These are phyloP conservation scores for Porites lobata DNA, from an alignment of 92 coral and sea anemone species.

Conservation along the genomic window DNA sequence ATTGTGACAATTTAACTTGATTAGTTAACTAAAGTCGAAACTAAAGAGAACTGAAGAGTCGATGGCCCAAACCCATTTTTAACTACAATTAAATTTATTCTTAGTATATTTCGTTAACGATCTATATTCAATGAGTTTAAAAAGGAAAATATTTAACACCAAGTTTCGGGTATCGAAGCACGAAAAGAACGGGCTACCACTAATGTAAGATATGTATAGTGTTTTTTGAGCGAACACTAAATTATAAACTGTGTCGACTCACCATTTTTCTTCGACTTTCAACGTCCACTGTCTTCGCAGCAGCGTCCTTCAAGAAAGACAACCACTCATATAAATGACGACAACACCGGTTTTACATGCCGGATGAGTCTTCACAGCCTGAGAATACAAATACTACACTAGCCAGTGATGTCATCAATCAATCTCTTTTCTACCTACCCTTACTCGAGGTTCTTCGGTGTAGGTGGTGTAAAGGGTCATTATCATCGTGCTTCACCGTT, in stretches of 20 bases:
- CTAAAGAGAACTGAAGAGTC: background rate
- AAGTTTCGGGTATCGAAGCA: background rate
- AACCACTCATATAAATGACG: constrained; percentile 11
- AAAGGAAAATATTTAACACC: background rate
- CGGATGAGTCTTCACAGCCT: constrained; percentile 2
- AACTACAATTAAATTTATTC: background rate
- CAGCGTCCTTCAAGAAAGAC: constrained; percentile 40
- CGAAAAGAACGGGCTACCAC: background rate
- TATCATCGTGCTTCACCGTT: constrained; percentile 16
- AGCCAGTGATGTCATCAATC: constrained; percentile 31
- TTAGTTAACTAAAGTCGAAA: no score
- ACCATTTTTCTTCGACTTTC: constrained; percentile 45
- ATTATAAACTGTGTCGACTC: background rate
- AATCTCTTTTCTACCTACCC: constrained; percentile 26
- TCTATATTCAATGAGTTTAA: background rate
- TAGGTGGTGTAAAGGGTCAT: constrained; percentile 39
- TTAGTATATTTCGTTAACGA: background rate
- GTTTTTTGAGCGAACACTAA: background rate
- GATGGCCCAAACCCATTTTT: background rate
- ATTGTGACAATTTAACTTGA: background rate
- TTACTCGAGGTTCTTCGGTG: constrained; percentile 33
- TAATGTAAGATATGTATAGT: background rate
- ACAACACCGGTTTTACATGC: background rate
- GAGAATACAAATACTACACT: background rate
- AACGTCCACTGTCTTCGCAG: constrained; percentile 13